phyloP scores from a whole-genome alignment of 1,140 invertebrate species.

The Cardiocondyla obscurior region DNA sequence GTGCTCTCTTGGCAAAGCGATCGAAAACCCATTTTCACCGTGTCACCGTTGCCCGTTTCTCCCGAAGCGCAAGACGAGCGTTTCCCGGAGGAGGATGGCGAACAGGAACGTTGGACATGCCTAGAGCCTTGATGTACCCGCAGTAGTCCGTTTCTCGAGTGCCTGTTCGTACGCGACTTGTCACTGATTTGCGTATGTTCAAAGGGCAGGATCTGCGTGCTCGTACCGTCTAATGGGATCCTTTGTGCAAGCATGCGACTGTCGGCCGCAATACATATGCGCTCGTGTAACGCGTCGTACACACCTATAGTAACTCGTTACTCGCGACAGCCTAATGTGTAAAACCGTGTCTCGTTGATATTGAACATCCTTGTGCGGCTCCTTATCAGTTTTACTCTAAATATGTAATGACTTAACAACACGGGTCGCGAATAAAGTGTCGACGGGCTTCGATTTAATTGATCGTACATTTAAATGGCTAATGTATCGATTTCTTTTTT shows the following conservation, averaged over 20 bases:
- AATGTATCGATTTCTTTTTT: no score
- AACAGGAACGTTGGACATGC: conserved; percentile 31
- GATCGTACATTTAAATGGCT: no score
- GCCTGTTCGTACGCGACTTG: conserved; percentile 61
- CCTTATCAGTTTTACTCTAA: not conserved
- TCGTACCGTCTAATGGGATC: conserved; percentile 73
- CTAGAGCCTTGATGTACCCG: conserved; percentile 56
- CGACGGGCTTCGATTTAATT: not conserved
- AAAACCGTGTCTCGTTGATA: conserved; percentile 14
- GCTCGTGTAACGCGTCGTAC: not conserved
- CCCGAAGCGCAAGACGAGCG: conserved; percentile 37
- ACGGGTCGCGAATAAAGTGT: not conserved
- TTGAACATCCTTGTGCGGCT: not conserved
- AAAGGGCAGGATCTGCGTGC: conserved; percentile 68
- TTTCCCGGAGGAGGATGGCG: conserved; percentile 34
- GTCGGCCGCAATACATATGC: conserved; percentile 66
- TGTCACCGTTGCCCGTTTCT: conserved; percentile 44
- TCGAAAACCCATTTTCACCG: conserved; percentile 64
- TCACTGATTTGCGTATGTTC: conserved; percentile 68
- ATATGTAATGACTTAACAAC: not conserved
- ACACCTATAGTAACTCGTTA: conserved; percentile 35
- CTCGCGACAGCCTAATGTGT: conserved; percentile 17
- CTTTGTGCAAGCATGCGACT: conserved; percentile 71
- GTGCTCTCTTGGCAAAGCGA: conserved; percentile 23
- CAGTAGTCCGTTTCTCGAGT: conserved; percentile 57